Evolutionary conservation across 2,888 invertebrate genomes (phyloP), one percentile per base, ranked within the genome.

Genomic region (Ernsta delagoae): DNA sequence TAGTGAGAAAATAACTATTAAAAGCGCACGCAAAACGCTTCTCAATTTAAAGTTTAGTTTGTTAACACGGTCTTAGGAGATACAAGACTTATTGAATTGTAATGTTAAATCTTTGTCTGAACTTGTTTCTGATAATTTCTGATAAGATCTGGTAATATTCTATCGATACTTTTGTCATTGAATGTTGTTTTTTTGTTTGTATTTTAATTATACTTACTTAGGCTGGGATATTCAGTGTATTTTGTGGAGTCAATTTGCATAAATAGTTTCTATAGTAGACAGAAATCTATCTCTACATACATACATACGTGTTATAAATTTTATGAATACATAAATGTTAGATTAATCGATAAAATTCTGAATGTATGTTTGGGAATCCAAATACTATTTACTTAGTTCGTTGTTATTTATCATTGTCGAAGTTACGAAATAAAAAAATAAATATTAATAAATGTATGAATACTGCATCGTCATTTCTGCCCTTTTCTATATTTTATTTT

Each of bases 341-440:
- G 81, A 79, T 73, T 84, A 77, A 77, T 74, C 36, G 72, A 65
- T 78, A 72, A 74, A 81, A 81, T 82, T 83, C 72, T 83, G 80
- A 83, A 83, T 87, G 81, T 82, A 80, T 75, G 81, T 87, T 85
- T 82, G 81, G 85, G 85, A 89, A 84, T 85, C 85, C 86, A 81
- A 62, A 60, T 59, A 78, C 80, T 70, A 82, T 80, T 79, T 81
- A 81, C 77, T 83, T 87, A 90, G 88, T 86, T 89, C 75, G 85
- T 88, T 92, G 87, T 87, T 89, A 83, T 82, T 75, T 81, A 83
- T 79, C 75, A 82, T 73, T 88, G 83, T 89, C 84, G 79, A 86
- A 78, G 84, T 88, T 88, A 87, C 79, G 82, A 75, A 87, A 78
- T 81, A 83, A 85, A 84, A 81, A 87, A 86, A 88, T 83, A 83